Conservation (phyloP, 2,888 invertebrate genomes). For the Caprella mutica region DNA sequence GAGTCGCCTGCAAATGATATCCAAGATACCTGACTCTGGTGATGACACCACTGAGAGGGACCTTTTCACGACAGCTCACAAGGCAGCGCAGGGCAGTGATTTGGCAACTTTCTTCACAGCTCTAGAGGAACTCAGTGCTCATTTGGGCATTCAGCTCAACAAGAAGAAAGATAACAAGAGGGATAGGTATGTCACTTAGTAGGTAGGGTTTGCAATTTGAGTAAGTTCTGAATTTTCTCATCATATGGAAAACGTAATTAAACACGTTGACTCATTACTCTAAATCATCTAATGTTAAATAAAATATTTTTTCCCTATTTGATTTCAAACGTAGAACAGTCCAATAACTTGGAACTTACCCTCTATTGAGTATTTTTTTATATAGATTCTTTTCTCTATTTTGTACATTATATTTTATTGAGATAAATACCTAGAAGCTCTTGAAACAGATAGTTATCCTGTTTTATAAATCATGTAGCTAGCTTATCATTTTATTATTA, state of each 20-base stretch:
- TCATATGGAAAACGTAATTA: too few relatives aligned
- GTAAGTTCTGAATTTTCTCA: too few relatives aligned
- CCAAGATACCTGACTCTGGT: too few relatives aligned
- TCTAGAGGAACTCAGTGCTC: slow-evolving; percentile 56
- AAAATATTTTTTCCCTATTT: too few relatives aligned
- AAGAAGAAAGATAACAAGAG: slow-evolving; percentile 35
- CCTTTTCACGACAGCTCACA: slow-evolving; percentile 61
- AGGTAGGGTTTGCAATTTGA: too few relatives aligned
- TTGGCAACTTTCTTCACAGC: slow-evolving; percentile 67
- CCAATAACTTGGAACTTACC: too few relatives aligned
- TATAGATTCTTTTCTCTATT: not conserved
- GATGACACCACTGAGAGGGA: slow-evolving; percentile 42
- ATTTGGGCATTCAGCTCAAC: slow-evolving; percentile 19
- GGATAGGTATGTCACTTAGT: slow-evolving; percentile 16
- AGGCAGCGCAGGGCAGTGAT: slow-evolving; percentile 54
- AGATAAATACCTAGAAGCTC: not conserved
- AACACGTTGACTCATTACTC: too few relatives aligned
- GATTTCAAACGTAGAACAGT: too few relatives aligned
- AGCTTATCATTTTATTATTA: not conserved
- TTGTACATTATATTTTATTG: slow-evolving; percentile 3
- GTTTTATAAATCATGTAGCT: not conserved
- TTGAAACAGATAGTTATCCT: not conserved
- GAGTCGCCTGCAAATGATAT: too few relatives aligned
- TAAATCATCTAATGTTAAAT: too few relatives aligned
- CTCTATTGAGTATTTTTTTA: not conserved